These are phyloP conservation scores for Fulica atra DNA, from an alignment of 2,113 vertebrate species.

Conservation along the genomic window DNA sequence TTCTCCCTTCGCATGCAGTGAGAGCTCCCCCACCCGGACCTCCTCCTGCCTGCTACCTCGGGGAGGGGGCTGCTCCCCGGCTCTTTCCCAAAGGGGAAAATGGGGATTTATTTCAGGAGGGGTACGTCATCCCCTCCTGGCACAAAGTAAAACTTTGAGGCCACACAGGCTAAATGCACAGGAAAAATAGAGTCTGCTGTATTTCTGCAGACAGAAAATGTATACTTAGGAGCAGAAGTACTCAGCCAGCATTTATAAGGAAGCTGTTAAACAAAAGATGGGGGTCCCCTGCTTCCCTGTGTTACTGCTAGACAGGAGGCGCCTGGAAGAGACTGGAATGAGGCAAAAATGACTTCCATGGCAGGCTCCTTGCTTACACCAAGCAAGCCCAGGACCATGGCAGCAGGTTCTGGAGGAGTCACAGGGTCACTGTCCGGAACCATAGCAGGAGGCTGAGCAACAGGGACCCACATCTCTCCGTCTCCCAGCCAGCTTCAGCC, in stretches of 20 bases:
- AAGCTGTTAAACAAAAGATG: background rate
- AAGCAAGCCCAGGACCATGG: rapidly evolving
- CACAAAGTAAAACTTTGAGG: background rate
- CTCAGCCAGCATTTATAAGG: background rate
- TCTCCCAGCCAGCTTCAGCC: rapidly evolving
- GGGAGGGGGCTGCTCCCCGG: background rate
- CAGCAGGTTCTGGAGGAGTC: rapidly evolving
- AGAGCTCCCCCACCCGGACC: background rate
- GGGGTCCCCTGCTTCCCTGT: background rate
- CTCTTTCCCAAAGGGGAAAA: rapidly evolving
- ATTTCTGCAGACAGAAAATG: background rate
- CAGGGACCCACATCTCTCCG: rapidly evolving
- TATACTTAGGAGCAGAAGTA: background rate
- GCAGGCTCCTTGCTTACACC: rapidly evolving
- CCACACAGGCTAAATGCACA: background rate
- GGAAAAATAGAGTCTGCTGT: background rate
- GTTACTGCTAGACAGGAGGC: background rate
- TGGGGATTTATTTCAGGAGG: background rate
- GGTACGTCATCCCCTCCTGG: rapidly evolving
- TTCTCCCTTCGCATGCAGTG: background rate
- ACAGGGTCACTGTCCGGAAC: background rate
- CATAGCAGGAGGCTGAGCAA: rapidly evolving
- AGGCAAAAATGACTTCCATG: background rate
- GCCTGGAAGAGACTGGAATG: background rate
- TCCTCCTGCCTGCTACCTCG: rapidly evolving